Percentiles rank a stretch among this genome's conserved stretches.
Conservation (phyloP, 2,888 invertebrate species). For the Drosophila austrosaltans region DNA sequence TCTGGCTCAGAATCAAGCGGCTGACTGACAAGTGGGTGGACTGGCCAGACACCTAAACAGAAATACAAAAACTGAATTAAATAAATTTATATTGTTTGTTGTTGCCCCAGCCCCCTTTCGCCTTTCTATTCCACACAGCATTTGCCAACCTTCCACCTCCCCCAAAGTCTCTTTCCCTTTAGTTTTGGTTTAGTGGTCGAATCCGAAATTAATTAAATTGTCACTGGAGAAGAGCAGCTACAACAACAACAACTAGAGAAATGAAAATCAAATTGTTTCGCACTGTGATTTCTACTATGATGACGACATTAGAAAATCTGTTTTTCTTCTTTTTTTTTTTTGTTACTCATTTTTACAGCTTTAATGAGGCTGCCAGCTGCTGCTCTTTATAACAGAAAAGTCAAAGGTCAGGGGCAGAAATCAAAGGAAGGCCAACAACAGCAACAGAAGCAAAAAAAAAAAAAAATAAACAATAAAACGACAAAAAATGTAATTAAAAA, state of each 20-base stretch:
- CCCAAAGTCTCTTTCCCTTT: conserved; percentile 22
- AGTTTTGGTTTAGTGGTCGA: conserved; percentile 46
- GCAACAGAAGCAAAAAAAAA: conserved; percentile 12
- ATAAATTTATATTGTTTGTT: conserved; percentile 71
- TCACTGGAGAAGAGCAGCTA: conserved; percentile 35
- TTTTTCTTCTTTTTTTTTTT: background rate
- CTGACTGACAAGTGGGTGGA: conserved; percentile 22
- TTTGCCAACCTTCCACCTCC: background rate
- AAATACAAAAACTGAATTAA: conserved; percentile 52
- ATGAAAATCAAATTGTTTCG: conserved; percentile 32
- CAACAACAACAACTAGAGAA: conserved; percentile 20
- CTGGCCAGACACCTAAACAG: conserved; percentile 31
- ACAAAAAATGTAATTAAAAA: conserved; percentile 58
- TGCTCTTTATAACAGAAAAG: conserved; percentile 1
- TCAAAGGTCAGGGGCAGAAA: conserved; percentile 41
- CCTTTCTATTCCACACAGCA: conserved; percentile 21
- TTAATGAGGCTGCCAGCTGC: conserved; percentile 61
- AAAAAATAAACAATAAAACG: conserved; percentile 34
- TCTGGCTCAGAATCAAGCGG: conserved; percentile 33
- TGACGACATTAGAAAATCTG: conserved; percentile 32
- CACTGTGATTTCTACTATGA: conserved; percentile 22
- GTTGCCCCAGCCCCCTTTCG: conserved; percentile 25
- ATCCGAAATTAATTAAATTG: conserved; percentile 72
- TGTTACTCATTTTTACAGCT: conserved; percentile 18
- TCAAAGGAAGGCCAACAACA: conserved; percentile 5